phyloP scores from a whole-genome alignment of 2,113 vertebrate species.

The Arvicanthis niloticus region DNA sequence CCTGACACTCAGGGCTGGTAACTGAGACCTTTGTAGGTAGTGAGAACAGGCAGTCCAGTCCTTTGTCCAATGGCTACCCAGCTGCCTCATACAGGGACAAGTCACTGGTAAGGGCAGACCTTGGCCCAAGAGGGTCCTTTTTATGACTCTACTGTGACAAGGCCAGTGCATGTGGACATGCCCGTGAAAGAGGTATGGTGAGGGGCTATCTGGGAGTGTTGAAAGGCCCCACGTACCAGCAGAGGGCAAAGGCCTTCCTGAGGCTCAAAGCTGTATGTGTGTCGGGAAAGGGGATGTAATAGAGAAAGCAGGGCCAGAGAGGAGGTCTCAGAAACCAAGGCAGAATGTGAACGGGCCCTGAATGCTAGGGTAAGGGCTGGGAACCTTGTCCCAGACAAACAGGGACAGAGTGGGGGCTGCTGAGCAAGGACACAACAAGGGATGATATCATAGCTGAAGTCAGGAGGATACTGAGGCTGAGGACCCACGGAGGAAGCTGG shows the following conservation, averaged over 20 bases:
- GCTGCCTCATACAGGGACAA: not conserved
- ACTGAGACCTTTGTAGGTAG: not conserved
- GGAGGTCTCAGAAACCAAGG: not conserved
- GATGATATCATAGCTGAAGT: not conserved
- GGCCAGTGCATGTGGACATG: not conserved
- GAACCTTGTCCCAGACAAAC: not conserved
- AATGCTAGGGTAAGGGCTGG: not conserved
- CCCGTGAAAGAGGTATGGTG: not conserved
- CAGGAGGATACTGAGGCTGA: not conserved
- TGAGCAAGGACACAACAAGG: not conserved
- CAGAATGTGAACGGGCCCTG: not conserved
- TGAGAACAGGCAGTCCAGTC: not conserved
- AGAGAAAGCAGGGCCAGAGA: not conserved
- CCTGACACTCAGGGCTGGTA: not conserved
- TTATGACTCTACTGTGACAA: not conserved
- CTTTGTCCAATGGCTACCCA: not conserved
- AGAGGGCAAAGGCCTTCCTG: not conserved
- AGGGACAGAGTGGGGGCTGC: not conserved
- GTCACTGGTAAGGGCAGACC: not conserved
- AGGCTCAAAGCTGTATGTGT: not conserved
- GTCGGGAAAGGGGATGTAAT: not conserved
- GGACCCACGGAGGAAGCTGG: not conserved
- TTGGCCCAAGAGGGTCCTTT: not conserved
- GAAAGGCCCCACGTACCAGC: not conserved
- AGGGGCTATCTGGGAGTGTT: too few relatives aligned